Conservation (phyloP, 2,113 vertebrate species). For the Hemicordylus capensis region DNA sequence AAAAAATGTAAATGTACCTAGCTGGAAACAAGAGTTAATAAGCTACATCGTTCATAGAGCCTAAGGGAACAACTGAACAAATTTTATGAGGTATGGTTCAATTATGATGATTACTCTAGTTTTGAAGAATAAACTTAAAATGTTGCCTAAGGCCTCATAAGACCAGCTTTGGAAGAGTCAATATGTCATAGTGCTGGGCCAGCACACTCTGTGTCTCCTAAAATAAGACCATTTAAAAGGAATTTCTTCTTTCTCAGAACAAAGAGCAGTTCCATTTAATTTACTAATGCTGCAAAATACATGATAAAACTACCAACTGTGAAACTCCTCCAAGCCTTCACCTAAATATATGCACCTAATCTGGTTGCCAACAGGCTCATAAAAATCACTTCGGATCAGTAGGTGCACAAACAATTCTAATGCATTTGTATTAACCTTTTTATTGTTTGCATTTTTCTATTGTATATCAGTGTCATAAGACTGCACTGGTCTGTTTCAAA, state of each 20-base stretch:
- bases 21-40: conserved; percentile 45
- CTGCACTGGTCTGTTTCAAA: conserved; percentile 12
- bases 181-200: neutral
- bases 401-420: conserved; percentile 35
- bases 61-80: conserved; percentile 18
- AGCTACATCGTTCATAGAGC: conserved; percentile 22
- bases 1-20: conserved; percentile 43
- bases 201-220: conserved; percentile 21
- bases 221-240: conserved; percentile 24
- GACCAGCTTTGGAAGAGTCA: conserved; percentile 26
- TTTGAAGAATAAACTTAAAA: conserved; percentile 47
- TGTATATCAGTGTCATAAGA: conserved; percentile 7
- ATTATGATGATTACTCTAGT: conserved; percentile 35
- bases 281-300: conserved; percentile 31
- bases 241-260: neutral
- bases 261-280: conserved; percentile 29
- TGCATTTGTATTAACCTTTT: conserved; percentile 40
- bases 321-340: neutral
- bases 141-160: conserved; percentile 20
- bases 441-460: conserved; percentile 31
- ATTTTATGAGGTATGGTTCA: conserved; percentile 39
- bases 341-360: conserved; percentile 36
- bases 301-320: conserved; percentile 35
- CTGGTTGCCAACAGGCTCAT: conserved; percentile 25
- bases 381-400: conserved; percentile 38